These are phyloP conservation scores for Catocala nupta DNA, from an alignment of 2,888 invertebrate genomes.

Conservation along the genomic window DNA sequence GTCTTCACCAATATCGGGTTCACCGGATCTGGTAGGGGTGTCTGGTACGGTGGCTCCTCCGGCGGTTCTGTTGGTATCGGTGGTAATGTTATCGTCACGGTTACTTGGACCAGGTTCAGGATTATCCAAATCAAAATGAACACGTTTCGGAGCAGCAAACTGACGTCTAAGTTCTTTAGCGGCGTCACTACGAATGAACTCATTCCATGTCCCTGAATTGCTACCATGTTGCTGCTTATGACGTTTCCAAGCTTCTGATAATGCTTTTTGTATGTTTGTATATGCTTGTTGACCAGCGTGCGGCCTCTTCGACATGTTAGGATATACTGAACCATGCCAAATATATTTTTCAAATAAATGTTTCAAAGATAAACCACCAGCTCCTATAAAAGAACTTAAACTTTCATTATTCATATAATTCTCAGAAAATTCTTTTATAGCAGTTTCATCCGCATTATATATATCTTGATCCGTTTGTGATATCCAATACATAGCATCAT, in stretches of 20 bases:
- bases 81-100: not conserved
- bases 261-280: slow-evolving; percentile 11
- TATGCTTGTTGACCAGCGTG: slow-evolving; percentile 18
- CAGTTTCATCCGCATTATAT: too few species aligned
- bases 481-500: too few species aligned
- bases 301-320: slow-evolving; percentile 14
- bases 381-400: too few species aligned
- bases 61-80: not conserved
- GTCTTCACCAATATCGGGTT: slow-evolving; percentile 10
- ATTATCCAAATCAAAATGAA: not conserved
- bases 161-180: slow-evolving; percentile 4
- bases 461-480: too few species aligned
- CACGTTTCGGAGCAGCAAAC: not conserved
- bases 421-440: too few species aligned
- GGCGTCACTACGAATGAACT: slow-evolving; percentile 5
- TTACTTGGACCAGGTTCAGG: slow-evolving; percentile 5
- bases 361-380: too few species aligned
- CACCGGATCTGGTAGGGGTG: slow-evolving; percentile 3
- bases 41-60: not conserved
- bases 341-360: slow-evolving; percentile 6
- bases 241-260: slow-evolving; percentile 4
- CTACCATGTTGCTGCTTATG: not conserved
- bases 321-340: slow-evolving; percentile 10
- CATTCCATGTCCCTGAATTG: not conserved
- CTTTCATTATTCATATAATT: too few species aligned